Evolutionary conservation across 2,797 vertebrate species (phyloP), one percentile per base, ranked within the genome.

Genomic region (Clarias pachynema): DNA sequence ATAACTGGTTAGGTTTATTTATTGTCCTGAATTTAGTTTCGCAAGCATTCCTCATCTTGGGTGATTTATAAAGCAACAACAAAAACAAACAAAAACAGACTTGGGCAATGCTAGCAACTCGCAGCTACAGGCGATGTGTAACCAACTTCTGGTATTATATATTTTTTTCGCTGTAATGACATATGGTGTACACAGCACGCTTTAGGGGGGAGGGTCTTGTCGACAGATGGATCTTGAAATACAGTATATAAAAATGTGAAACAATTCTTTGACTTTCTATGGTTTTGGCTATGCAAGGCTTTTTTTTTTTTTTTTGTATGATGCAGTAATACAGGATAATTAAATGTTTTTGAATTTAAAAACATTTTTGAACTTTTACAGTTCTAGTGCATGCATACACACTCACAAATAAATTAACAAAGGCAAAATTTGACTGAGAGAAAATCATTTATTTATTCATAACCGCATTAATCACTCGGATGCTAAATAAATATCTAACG

Each of bases 371-470:
- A 49, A 70, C 37, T 14, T 40, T 73, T 74, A 26, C 44, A 56
- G 9, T 74, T 15, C 14, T 56, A 29, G 15, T 26, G 31, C 57
- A 59, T 59, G 44, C 24, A 72, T 20, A 70, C 66, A 24, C 40
- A 49, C 72, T 15, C 22, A 49, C 22, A 49, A 49, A 84, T 40
- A 77, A 44, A 70, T 53, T 44, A 8, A 84, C 75, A 59, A 34
- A 59, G 31, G 74, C 24, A 81, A 14, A 63, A 56, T 20, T 31
- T 29, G 29, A 20, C 26, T 29, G 22, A 40, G 22, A 79, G 57
- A 65, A 65, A 44, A n/a, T 80, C 24, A 59, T 59, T 77, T 14
- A 59, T 77, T 59, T 59, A 59, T 34, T 77, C 74, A 22, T 59
- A 31, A 59, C 18, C 34, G 12, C n/a, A 81, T 53, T 81, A 81